Base-by-base conservation (phyloP, 2,888 invertebrate genomes). In the Tiphia femorata region DNA sequence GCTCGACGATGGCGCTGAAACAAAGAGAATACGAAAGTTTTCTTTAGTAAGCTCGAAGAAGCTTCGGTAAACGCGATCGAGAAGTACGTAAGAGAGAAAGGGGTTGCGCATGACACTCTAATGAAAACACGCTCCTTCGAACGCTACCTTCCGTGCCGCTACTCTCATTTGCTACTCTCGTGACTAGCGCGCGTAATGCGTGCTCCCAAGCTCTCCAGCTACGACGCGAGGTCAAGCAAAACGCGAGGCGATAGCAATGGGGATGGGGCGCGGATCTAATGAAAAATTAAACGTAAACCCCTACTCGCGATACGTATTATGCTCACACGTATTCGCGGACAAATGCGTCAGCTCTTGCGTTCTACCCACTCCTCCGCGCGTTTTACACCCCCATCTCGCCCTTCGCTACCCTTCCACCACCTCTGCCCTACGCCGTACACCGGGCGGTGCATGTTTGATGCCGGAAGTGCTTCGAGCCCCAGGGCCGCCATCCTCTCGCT, bases 401-500 rank as follows among this genome's bases (percentile, higher is more conserved):
- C n/a, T n/a, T n/a, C n/a, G n/a, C n/a, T n/a, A n/a, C n/a, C n/a
- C n/a, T n/a, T 33, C 12, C 51, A 49, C 63, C 58, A 48, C 53
- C 58, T 47, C 50, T 57, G 50, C 53, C 16, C 52, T n/a, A n/a
- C n/a, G n/a, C n/a, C n/a, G n/a, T n/a, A n/a, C n/a, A n/a, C n/a
- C n/a, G n/a, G 55, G 62, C 56, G 64, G 70, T 79, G 68, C 73
- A 78, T 79, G 77, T 78, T 79, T 78, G 73, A 78, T 77, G 73
- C 72, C 79, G 78, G 78, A 78, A 79, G 78, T 76, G 72, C 78
- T 73, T 67, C 66, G 66, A 69, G 61, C 66, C 65, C 58, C 59
- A 61, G 60, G 63, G 61, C 65, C 65, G 58, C 64, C 67, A 68
- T 70, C 70, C 74, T 72, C 78, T 72, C 61, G 70, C 67, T 78